Base-by-base conservation (phyloP, 2,113 vertebrate genomes). In the Cryptotis parvus region DNA sequence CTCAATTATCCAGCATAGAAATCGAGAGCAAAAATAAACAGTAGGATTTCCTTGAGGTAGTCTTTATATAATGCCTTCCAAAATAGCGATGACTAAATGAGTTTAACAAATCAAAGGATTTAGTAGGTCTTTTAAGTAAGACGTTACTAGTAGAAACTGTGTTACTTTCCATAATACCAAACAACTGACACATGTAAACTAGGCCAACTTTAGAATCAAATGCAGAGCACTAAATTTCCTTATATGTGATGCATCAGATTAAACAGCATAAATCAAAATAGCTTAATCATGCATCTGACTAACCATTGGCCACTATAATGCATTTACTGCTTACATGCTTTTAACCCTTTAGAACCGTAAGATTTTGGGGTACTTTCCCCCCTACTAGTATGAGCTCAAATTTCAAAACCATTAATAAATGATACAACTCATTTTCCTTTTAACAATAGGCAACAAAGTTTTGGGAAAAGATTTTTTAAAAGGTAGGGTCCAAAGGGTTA, bases 321-420 rank as follows among this genome's bases (percentile, higher is more conserved):
- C 97, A 98, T 95, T 98, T 95, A 97, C 96, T 97, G 97, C 95
- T 98, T 97, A 98, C 98, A 98, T 98, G 98, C 98, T 97, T 96
- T 98, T 98, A 98, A 98, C 98, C 98, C 98, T 98, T 98, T 98
- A 98, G 98, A 98, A 96, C 97, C 97, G 96, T 41, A 70, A 10
- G 63, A 96, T 39, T 84, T 94, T 70, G 41, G 86, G 83, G 78
- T 78, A 90, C 70, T 87, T 80, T 61, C 61, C 85, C 89, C 55
- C 97, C 93, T 83, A 35, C 78, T 84, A 83, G 16, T 58, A 66
- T 35, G 26, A 89, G 61, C 76, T 95, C 85, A 91, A 43, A 91
- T 33, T 93, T 95, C 55, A 91, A 90, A 93, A 91, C 55, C 49
- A 95, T 52, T 96, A 92, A 97, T 91, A 96, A 94, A 97, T 93